Conservation (phyloP, 2,888 invertebrate genomes). For the Atethmia centrago region DNA sequence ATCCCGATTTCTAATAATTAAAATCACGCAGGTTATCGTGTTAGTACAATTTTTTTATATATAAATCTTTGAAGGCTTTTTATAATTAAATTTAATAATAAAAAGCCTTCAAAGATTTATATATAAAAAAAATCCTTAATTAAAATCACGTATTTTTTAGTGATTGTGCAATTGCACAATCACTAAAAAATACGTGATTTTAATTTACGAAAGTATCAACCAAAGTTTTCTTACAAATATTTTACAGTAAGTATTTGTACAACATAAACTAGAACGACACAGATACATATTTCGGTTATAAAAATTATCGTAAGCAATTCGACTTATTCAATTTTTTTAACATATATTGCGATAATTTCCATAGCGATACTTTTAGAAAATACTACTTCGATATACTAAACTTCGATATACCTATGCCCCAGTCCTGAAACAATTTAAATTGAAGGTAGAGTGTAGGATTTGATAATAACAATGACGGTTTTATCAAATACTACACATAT, state of each 20-base stretch:
- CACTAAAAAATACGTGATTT: slow-evolving; percentile 39
- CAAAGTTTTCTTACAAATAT: slow-evolving; percentile 34
- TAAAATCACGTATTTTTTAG: slow-evolving; percentile 44
- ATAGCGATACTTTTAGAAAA: slow-evolving; percentile 9
- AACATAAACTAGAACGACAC: slow-evolving; percentile 27
- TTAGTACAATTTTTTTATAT: too few relatives aligned
- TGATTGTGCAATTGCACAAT: neutral
- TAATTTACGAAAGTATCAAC: slow-evolving; percentile 24
- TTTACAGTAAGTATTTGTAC: slow-evolving; percentile 31
- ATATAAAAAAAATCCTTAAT: too few relatives aligned
- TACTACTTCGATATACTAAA: slow-evolving; percentile 9
- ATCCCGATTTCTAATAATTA: slow-evolving; percentile 28
- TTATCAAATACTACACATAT: slow-evolving; percentile 12
- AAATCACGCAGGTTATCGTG: slow-evolving; percentile 47
- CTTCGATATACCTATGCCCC: too few relatives aligned
- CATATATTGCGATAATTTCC: slow-evolving; percentile 21
- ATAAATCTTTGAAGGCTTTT: too few relatives aligned
- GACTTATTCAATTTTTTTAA: neutral
- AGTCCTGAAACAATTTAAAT: slow-evolving; percentile 15
- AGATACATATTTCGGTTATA: neutral
- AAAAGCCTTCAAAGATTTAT: too few relatives aligned
- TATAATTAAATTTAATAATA: too few relatives aligned
- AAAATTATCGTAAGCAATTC: slow-evolving; percentile 13
- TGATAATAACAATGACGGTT: slow-evolving; percentile 13
- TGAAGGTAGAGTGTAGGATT: slow-evolving; percentile 1